Percentiles rank a stretch among this genome's conserved stretches.
These are phyloP conservation scores for Malurus elegans DNA, from an alignment of 2,113 vertebrate genomes.

Conservation along the genomic window DNA sequence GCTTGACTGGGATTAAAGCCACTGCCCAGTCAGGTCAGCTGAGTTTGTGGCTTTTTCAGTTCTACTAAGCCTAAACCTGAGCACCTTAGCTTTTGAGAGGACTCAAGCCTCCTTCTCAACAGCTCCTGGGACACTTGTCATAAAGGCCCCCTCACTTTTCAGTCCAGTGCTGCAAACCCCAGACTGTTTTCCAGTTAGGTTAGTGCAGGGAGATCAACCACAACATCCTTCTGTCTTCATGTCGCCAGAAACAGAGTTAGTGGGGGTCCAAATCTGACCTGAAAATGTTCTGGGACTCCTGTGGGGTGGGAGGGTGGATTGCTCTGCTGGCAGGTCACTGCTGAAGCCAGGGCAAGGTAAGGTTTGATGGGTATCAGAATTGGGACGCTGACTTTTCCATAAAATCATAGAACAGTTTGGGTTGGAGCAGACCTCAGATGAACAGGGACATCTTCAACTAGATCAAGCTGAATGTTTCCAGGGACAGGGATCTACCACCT, in stretches of 20 bases:
- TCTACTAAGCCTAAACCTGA: neutral
- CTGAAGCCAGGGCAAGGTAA: neutral
- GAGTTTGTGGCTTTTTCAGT: neutral
- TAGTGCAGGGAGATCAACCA: neutral
- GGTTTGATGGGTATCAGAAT: neutral
- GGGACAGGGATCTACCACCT: neutral
- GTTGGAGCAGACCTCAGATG: neutral
- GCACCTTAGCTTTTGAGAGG: neutral
- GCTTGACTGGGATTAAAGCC: neutral
- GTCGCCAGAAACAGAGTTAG: neutral
- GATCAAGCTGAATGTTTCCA: neutral
- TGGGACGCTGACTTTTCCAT: neutral
- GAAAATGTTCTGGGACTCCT: neutral
- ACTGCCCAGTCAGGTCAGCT: neutral
- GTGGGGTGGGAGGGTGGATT: fast-evolving
- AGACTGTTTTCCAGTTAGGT: neutral
- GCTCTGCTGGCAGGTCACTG: neutral
- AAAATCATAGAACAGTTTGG: neutral
- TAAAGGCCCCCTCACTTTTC: neutral
- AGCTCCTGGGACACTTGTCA: neutral
- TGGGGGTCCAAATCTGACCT: neutral
- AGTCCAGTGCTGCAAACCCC: neutral
- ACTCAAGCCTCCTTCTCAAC: neutral
- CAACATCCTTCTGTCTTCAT: neutral
- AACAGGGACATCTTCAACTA: neutral